Evolutionary conservation across 2,113 vertebrate species (phyloP).

Genomic region (Notechis scutatus): DNA sequence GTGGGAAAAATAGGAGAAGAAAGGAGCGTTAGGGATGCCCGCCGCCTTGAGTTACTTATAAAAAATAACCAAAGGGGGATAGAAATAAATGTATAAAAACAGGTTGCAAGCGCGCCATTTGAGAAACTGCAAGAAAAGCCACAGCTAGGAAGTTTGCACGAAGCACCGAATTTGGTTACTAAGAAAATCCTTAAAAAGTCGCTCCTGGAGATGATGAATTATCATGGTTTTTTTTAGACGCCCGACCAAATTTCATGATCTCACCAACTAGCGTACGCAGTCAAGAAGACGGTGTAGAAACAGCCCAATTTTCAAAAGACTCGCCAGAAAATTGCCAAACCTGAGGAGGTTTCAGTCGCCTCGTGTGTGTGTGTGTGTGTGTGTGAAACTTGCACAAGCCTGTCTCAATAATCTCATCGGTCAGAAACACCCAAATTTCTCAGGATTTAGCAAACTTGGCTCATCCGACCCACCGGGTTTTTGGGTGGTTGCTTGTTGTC

Average conservation of each 20-base stretch:
- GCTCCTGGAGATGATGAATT: background rate
- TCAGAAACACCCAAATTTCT: background rate
- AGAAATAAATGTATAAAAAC: background rate
- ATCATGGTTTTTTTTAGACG: background rate
- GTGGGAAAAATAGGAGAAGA: background rate
- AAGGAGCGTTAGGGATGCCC: background rate
- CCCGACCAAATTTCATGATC: background rate
- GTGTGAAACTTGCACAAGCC: background rate
- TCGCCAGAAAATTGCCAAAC: background rate
- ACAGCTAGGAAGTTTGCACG: background rate
- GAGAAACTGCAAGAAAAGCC: background rate
- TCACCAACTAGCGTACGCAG: background rate
- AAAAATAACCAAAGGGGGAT: background rate
- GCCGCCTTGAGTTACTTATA: background rate
- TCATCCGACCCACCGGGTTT: background rate
- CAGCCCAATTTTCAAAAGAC: background rate
- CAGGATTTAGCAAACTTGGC: background rate
- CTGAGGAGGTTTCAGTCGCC: background rate
- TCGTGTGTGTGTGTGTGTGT: background rate
- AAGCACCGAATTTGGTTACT: background rate
- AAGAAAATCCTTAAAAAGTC: background rate
- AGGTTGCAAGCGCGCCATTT: background rate
- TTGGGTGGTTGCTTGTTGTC: background rate
- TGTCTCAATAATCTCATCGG: background rate
- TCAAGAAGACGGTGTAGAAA: background rate